These are phyloP conservation scores for Rhyacophila evoluta DNA, from an alignment of 2,888 invertebrate genomes.

Conservation along the genomic window DNA sequence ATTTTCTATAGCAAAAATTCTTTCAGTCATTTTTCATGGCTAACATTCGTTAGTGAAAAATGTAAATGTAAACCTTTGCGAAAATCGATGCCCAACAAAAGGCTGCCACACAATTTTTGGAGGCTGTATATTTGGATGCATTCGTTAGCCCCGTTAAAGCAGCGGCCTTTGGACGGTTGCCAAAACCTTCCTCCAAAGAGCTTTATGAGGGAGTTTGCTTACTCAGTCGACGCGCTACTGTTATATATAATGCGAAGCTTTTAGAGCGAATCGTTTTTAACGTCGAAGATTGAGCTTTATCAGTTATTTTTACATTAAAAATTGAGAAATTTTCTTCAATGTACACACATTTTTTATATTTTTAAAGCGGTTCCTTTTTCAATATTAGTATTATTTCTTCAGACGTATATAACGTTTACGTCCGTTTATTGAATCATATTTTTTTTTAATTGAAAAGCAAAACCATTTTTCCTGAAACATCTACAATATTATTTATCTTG, in stretches of 20 bases:
- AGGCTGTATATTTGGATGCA: constrained; percentile 37
- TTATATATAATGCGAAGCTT: constrained; percentile 3
- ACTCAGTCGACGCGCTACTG: constrained; percentile 12
- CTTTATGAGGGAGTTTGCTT: constrained; percentile 19
- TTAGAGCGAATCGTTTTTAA: constrained; percentile 20
- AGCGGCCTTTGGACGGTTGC: constrained; percentile 13
- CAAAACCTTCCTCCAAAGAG: constrained; percentile 22
- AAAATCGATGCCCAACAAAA: constrained; percentile 33
- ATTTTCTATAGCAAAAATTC: not conserved
- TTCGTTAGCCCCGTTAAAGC: constrained; percentile 42
- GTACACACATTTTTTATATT: no score
- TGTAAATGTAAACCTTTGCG: constrained; percentile 3
- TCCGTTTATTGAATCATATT: no score
- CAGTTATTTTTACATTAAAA: not conserved
- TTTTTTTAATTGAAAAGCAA: no score
- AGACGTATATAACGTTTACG: no score
- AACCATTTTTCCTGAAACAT: no score
- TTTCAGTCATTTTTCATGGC: not conserved
- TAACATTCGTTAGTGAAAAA: not conserved
- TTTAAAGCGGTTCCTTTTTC: no score
- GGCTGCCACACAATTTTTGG: constrained; percentile 2
- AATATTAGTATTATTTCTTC: no score
- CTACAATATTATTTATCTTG: no score
- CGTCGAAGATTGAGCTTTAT: constrained; percentile 5
- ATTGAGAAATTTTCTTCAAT: not conserved